phyloP scores from a whole-genome alignment of 1,140 invertebrate genomes.

The Cherax quadricarinatus region DNA sequence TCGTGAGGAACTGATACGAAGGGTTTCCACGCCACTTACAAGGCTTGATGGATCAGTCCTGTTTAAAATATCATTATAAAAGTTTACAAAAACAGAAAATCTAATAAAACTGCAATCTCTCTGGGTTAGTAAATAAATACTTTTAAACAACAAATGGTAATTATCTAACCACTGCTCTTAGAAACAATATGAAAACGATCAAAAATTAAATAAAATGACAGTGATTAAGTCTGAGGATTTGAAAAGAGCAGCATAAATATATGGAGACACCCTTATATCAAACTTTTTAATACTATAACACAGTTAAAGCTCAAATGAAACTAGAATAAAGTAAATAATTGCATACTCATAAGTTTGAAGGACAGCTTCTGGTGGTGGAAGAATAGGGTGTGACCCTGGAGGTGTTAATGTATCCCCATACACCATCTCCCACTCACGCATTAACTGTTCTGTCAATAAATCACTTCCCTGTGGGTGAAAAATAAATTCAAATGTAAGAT shows the following conservation, averaged over 20 bases:
- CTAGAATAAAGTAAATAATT: neutral
- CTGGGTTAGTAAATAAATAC: no score
- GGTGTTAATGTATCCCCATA: slow-evolving; percentile 72
- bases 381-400: slow-evolving; percentile 65
- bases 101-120: neutral
- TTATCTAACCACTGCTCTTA: no score
- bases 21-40: slow-evolving; percentile 57
- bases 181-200: no score
- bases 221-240: no score
- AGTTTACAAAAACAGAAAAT: neutral
- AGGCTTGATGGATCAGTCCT: slow-evolving; percentile 55
- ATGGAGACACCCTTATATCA: no score
- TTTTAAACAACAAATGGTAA: no score
- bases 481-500: neutral
- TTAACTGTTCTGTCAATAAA: slow-evolving; percentile 70
- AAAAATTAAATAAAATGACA: no score
- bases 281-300: no score
- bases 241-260: no score
- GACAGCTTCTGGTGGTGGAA: slow-evolving; percentile 52
- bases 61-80: neutral
- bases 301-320: no score
- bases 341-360: slow-evolving; percentile 52
- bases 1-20: slow-evolving; percentile 50
- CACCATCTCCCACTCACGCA: slow-evolving; percentile 71
- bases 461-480: slow-evolving; percentile 67